Conservation (phyloP, 2,888 invertebrate genomes). For the Protodeltote pygarga region DNA sequence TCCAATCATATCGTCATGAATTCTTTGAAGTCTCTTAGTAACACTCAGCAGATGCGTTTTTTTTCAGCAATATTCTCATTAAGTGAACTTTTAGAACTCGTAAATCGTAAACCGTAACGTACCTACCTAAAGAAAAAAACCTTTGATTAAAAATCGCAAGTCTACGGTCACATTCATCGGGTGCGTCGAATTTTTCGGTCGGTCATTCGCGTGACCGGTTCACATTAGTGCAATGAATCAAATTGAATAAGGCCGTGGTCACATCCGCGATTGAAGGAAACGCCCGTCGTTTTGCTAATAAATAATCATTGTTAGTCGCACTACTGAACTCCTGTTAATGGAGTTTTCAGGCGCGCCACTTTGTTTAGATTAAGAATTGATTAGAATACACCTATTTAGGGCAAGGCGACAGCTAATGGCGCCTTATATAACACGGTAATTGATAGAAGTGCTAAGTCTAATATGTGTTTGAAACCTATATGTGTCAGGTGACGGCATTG, state of each 20-base stretch:
- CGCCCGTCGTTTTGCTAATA: conserved; percentile 67
- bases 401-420: conserved; percentile 23
- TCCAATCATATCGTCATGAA: too few relatives aligned
- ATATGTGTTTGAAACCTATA: not conserved
- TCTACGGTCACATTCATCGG: conserved; percentile 42
- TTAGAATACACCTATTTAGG: conserved; percentile 37
- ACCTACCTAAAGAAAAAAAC: too few relatives aligned
- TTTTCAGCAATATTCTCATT: too few relatives aligned
- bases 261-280: conserved; percentile 68
- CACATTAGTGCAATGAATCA: conserved; percentile 80
- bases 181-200: conserved; percentile 65
- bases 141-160: conserved; percentile 38
- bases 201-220: conserved; percentile 74
- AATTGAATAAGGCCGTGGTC: conserved; percentile 75
- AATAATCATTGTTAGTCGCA: conserved; percentile 67
- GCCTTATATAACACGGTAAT: conserved; percentile 12
- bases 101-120: too few relatives aligned
- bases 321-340: conserved; percentile 46
- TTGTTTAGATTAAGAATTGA: conserved; percentile 44
- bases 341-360: conserved; percentile 48
- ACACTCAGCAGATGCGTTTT: too few relatives aligned
- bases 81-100: too few relatives aligned
- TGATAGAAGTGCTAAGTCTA: conserved; percentile 20
- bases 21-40: too few relatives aligned
- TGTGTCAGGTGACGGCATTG: not conserved